Base-by-base conservation (phyloP, 1,140 invertebrate genomes). In the Drosophila repleta region DNA sequence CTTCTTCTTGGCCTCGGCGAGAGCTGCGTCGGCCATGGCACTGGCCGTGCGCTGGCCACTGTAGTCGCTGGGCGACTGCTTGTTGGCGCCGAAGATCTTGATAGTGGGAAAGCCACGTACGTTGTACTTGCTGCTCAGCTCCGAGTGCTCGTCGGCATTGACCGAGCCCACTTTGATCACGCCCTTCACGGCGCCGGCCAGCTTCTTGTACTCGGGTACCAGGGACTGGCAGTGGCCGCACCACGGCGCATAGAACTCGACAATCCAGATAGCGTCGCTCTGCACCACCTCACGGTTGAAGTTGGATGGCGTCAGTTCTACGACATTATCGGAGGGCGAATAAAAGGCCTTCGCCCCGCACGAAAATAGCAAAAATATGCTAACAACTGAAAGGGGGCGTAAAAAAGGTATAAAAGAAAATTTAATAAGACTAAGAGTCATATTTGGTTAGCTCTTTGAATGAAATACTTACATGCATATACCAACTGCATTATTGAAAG, bases 41-140 rank as follows among this genome's bases (percentile, higher is more conserved):
- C 96, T 94, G 15, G 98, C 97, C 46, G 95, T 97, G 91, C 98
- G 94, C 21, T 94, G 93, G 1, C 98, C 98, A 90, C 96, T 95
- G 92, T 96, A 99, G 79, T 98, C 96, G 58, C 95, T 94, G 4
- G 98, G 97, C 66, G 95, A 96, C 48, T 95, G 95, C 92, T 99
- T 99, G 91, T 97, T 95, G 0, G 93, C 92, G 2, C 95, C 96
- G 92, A 99, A 99, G 11, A 99, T 96, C 92, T 99, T 99, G 64
- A 99, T 96, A 0, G 98, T 99, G 17, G 99, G 99, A 91, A 99
- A 99, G 58, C 99, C 98, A 82, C 94, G 93, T 45, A 99, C 95
- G 55, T 95, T 95, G 93, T 95, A 99, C 88, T 96, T 95, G 20
- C 94, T 93, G 20, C 95, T 96, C 13, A 99, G 90, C 15, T 96